Base-by-base conservation (phyloP, 35 echinoderm and acorn worm species). In the Diadema setosum region DNA sequence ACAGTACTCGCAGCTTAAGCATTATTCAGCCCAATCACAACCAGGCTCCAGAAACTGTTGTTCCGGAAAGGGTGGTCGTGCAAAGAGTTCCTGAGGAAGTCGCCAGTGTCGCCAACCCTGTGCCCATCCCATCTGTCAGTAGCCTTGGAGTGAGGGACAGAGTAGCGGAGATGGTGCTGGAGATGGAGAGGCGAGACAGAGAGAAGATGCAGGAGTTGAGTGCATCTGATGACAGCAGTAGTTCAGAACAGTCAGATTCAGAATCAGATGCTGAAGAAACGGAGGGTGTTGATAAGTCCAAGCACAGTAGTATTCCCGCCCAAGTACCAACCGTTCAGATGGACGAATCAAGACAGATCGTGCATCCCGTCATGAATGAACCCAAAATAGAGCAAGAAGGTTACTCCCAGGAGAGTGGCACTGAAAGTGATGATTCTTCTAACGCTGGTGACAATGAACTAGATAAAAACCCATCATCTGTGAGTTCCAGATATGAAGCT, bases 351-450 rank as follows among this genome's bases (percentile, higher is more conserved):
- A 24, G 34, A 21, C 39, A 78, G 44, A 41, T 44, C 33, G 21
- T 78, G 40, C 73, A 78, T 78, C 73, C 73, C 37, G 40, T 15
- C 7, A 41, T 33, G 70, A 78, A 24, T 43, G 70, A 78, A 14
- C 73, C 37, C 2, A 78, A 39, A 21, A 21, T 44, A 9, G 34
- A 34, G 8, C 73, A 78, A 5, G 40, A 44, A 41, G 24, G 34
- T 21, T 39, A 78, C 40, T 78, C 73, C 73, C 73, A 78, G 33
- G 73, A 78, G 14, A 78, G 73, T 78, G 73, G 73, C 9, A 78
- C 35, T 41, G 73, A 78, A 36, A 78, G 73, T 78, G 73, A 78
- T 44, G 73, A 78, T 25, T 78, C 73, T 20, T 78, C 73, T 3
- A 41, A 41, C 17, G 35, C 33, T 20, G 27, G 27, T 0, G 31